Evolutionary conservation across 2,797 vertebrate genomes (phyloP), one percentile per base, ranked within the genome.

Genomic region (Thunnus albacares): DNA sequence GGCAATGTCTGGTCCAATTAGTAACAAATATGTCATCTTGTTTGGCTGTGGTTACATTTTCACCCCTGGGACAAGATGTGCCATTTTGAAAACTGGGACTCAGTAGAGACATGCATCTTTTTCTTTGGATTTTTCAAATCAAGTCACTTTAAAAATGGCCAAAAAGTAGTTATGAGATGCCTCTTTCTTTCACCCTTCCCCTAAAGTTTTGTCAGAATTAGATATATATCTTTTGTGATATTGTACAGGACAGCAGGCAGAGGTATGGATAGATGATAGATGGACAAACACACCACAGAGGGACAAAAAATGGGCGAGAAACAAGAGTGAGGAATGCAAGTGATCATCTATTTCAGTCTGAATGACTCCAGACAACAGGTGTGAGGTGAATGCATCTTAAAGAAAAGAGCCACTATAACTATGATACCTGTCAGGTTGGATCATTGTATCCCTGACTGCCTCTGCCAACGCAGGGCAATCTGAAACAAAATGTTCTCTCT

Each of bases 341-440:
- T 53, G 55, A 63, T 81, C 12, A 62, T 71, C 77, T 75, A 52
- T 82, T 83, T 80, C 13, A 67, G 62, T 69, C 71, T 18, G 30
- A 41, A 85, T 65, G 53, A 64, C 55, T 77, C 71, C 17, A 72
- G 74, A 70, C 70, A 84, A 73, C 69, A 63, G 65, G 79, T 82
- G 63, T 60, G 66, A 65, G 30, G 49, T 67, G 77, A 78, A 64
- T 69, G 41, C 35, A 63, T 85, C 38, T 55, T 35, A 33, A 47
- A 49, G 70, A 66, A 55, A 62, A 75, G 63, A 53, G 43, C 41
- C 3, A 41, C 53, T 43, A 11, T 33, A 47, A 68, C 58, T 52
- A 33, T 47, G 51, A 17, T 64, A 35, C 52, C 43, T 82, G 85
- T 77, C 71, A 69, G 6, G 9, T n/a, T 65, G 62, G 55, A 76